phyloP scores from a whole-genome alignment of 2,113 vertebrate species.

The Ctenodactylus gundi region DNA sequence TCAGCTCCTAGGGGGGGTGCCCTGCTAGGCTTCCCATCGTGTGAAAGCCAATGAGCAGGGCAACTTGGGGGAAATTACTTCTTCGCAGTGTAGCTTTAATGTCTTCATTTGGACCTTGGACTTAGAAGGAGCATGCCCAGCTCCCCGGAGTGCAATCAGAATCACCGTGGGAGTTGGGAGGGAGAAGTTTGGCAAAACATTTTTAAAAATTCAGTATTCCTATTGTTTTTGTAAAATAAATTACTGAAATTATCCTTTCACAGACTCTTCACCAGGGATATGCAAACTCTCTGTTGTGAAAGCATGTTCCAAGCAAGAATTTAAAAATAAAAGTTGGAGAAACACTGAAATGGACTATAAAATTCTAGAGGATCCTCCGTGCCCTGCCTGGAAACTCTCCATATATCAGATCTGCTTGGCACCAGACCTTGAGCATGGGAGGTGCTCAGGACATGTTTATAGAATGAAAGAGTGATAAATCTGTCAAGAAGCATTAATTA shows the following conservation, averaged over 20 bases:
- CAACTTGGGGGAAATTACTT: neutral
- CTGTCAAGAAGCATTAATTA: conserved; percentile 27
- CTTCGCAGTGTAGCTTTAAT: neutral
- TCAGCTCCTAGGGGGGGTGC: conserved; percentile 73
- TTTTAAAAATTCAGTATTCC: neutral
- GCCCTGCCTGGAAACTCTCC: neutral
- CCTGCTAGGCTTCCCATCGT: conserved; percentile 73
- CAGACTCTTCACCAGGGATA: neutral
- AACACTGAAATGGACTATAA: neutral
- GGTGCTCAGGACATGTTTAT: neutral
- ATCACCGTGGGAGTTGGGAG: neutral
- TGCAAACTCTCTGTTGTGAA: neutral
- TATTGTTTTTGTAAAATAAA: conserved; percentile 24
- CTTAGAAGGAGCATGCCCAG: neutral
- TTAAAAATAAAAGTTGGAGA: neutral
- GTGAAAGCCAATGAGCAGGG: conserved; percentile 65
- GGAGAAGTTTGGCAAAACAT: neutral
- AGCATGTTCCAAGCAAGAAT: neutral
- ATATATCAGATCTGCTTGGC: neutral
- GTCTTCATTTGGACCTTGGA: neutral
- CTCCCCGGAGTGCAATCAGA: neutral
- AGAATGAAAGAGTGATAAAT: neutral
- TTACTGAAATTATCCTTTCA: neutral
- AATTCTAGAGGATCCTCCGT: neutral
- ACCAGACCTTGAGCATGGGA: neutral